These are phyloP conservation scores for Haliclystus octoradiatus DNA, from an alignment of 30 jellyfish, hydroid and myxozoan genomes.

Conservation along the genomic window DNA sequence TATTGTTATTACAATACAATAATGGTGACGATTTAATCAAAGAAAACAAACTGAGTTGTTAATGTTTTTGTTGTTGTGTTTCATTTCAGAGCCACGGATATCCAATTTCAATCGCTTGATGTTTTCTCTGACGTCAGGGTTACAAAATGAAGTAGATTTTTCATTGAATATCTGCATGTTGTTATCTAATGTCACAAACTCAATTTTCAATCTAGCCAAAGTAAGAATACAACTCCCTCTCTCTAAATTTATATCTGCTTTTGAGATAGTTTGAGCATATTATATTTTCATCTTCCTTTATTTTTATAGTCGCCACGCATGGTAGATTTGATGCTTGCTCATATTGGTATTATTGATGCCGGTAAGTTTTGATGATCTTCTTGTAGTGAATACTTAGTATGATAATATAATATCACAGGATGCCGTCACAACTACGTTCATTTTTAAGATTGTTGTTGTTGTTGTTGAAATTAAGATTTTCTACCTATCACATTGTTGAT, in stretches of 20 bases:
- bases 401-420: too few species aligned
- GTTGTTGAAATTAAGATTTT: too few species aligned
- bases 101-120: slow-evolving; percentile 63
- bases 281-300: neutral
- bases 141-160: slow-evolving; percentile 79
- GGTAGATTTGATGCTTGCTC: slow-evolving; percentile 70
- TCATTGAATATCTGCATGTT: slow-evolving; percentile 80
- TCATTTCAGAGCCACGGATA: slow-evolving; percentile 44
- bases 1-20: too few species aligned
- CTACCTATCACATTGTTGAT: too few species aligned
- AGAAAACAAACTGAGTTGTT: too few species aligned
- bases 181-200: slow-evolving; percentile 79
- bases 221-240: too few species aligned
- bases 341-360: slow-evolving; percentile 63
- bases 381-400: too few species aligned
- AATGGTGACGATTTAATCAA: too few species aligned
- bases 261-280: neutral
- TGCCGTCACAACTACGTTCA: too few species aligned
- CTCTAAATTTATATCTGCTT: too few species aligned
- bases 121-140: slow-evolving; percentile 69
- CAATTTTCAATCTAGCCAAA: slow-evolving; percentile 85
- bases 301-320: slow-evolving; percentile 48
- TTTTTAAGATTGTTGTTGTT: too few species aligned
- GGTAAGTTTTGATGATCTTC: too few species aligned
- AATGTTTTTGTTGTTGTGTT: neutral